Evolutionary conservation across 2,888 invertebrate genomes (phyloP).

Genomic region (Diabrotica balteata): DNA sequence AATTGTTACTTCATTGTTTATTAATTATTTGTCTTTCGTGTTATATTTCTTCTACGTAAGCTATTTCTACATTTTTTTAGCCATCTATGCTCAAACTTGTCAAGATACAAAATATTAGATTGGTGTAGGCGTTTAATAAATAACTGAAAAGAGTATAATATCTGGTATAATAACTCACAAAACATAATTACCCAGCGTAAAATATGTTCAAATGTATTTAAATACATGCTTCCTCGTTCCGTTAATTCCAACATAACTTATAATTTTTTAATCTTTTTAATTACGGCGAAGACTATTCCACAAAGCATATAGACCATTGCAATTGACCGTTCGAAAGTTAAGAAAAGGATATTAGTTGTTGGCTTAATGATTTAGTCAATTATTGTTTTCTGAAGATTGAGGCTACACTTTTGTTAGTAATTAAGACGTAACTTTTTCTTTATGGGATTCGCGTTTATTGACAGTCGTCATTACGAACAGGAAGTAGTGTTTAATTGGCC

Average conservation of each 20-base stretch:
- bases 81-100: too few relatives aligned
- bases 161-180: too few relatives aligned
- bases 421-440: slow-evolving; percentile 2
- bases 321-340: slow-evolving; percentile 35
- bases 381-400: slow-evolving; percentile 33
- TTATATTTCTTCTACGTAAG: too few relatives aligned
- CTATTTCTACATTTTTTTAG: too few relatives aligned
- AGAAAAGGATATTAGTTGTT: slow-evolving; percentile 29
- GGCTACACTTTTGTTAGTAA: slow-evolving; percentile 21
- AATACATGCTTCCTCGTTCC: slow-evolving; percentile 13
- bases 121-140: too few relatives aligned
- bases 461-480: too few relatives aligned
- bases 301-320: slow-evolving; percentile 43
- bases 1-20: too few relatives aligned
- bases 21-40: too few relatives aligned
- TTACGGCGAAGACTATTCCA: slow-evolving; percentile 37
- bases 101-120: too few relatives aligned
- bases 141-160: too few relatives aligned
- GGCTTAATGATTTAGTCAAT: slow-evolving; percentile 25
- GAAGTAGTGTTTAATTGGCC: too few relatives aligned
- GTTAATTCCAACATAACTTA: slow-evolving; percentile 10
- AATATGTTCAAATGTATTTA: slow-evolving; percentile 20
- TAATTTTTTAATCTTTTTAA: slow-evolving; percentile 17
- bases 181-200: background rate
- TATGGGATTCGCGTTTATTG: too few relatives aligned